Base-by-base conservation (phyloP, 1,140 invertebrate species). In the Colletes gigas region DNA sequence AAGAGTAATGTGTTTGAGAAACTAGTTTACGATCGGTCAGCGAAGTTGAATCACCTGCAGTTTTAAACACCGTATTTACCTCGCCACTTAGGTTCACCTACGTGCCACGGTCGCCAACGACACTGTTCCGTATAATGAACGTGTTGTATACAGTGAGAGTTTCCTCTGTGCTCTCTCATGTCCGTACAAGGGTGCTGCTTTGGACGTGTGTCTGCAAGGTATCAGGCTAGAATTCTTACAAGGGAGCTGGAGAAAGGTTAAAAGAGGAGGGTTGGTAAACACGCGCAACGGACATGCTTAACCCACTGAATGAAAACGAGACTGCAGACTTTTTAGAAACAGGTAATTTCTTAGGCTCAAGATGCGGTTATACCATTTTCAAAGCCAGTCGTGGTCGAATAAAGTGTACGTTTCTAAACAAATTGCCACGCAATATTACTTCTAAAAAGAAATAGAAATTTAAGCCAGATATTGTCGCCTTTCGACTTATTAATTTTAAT, bases 51-150 rank as follows among this genome's bases (percentile, higher is more conserved):
- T 70, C 77, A 65, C 66, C 57, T 47, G 44, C 54, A 17, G 70
- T 54, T 81, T 83, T 80, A 86, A 84, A 87, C 81, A 79, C 60
- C 78, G 60, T 87, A 84, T 89, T 89, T 88, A 88, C 83, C 44
- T 62, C 65, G 17, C 69, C 74, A 84, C 60, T 85, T 83, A 81
- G 66, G 50, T 66, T 78, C 55, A 54, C 59, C 66, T 70, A 81
- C 78, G 78, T 81, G 66, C 71, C 59, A 74, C 15, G 84, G 44
- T 78, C 19, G 62, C 66, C 78, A 81, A 77, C 57, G 67, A 44
- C 54, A 39, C 41, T 47, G 41, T 79, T 70, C n/a, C 69, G 14
- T 77, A 59, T 80, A 85, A 77, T 55, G 41, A 50, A 70, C 52
- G 57, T 44, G 74, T 70, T 74, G 63, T 85, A 41, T 30, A 19